phyloP scores from a whole-genome alignment of 2,888 invertebrate species.

The Lepeophtheirus nordmannii region DNA sequence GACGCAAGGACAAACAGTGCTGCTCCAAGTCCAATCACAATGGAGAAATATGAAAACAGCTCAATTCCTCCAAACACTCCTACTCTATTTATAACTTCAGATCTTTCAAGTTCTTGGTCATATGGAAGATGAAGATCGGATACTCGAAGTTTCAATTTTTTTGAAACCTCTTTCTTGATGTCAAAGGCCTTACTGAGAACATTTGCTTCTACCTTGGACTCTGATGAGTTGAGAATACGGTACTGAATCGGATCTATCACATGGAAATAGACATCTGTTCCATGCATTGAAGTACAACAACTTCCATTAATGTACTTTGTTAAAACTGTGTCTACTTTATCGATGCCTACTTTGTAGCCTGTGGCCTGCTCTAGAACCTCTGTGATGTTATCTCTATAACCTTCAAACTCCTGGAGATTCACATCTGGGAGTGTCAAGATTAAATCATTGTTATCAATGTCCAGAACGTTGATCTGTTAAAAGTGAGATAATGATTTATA shows the following conservation, averaged over 20 bases:
- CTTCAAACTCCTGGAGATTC: neutral
- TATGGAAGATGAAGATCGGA: neutral
- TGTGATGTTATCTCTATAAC: neutral
- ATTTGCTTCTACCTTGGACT: neutral
- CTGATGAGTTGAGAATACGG: neutral
- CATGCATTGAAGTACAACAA: conserved; percentile 10
- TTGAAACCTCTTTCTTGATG: neutral
- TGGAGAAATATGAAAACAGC: neutral
- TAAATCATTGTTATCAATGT: neutral
- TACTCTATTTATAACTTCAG: neutral
- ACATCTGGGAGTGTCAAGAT: neutral
- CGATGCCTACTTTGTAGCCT: neutral
- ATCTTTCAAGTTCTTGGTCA: neutral
- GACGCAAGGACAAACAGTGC: neutral
- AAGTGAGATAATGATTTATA: too few relatives aligned
- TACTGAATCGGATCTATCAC: conserved; percentile 50
- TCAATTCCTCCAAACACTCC: neutral
- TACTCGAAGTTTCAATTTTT: neutral
- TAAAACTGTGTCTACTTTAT: neutral
- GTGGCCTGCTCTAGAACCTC: neutral
- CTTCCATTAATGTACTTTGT: conserved; percentile 12
- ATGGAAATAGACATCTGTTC: conserved; percentile 72
- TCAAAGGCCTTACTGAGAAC: neutral
- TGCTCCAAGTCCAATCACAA: neutral
- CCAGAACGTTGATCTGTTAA: neutral